These are phyloP conservation scores for Xylocopa sonorina DNA, from an alignment of 1,140 invertebrate genomes.

Conservation along the genomic window DNA sequence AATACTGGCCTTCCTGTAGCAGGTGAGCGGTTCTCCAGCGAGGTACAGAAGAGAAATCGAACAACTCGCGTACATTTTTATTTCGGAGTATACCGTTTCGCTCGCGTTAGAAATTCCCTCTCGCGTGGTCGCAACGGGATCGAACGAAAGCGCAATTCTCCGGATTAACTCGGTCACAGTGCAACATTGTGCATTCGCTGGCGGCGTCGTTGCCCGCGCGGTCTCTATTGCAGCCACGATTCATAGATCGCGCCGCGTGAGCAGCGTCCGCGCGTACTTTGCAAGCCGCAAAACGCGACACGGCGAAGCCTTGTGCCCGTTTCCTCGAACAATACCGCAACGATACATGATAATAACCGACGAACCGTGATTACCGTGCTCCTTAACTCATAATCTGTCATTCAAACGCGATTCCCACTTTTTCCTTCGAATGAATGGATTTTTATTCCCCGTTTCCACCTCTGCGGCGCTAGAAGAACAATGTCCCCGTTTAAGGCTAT, in stretches of 20 bases:
- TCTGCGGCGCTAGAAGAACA: constrained; percentile 11
- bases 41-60: background rate
- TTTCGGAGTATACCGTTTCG: background rate
- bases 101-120: constrained; percentile 7
- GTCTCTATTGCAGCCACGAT: constrained; percentile 23
- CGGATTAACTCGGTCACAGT: background rate
- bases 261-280: background rate
- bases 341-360: constrained; percentile 57
- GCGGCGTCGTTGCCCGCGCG: too few relatives aligned
- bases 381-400: constrained; percentile 58
- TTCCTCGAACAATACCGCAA: constrained; percentile 58
- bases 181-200: background rate
- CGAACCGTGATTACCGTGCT: constrained; percentile 56
- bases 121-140: background rate
- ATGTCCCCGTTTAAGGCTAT: constrained; percentile 36
- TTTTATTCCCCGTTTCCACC: constrained; percentile 20
- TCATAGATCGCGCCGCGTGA: constrained; percentile 34
- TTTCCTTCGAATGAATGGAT: constrained; percentile 33
- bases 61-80: background rate
- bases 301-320: constrained; percentile 64
- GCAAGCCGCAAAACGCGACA: constrained; percentile 42
- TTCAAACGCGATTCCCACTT: background rate
- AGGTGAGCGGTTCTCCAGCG: too few relatives aligned
- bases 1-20: too few relatives aligned
- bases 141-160: constrained; percentile 5